Percentiles rank a stretch among this genome's conserved stretches.
Evolutionary conservation across 2,113 vertebrate genomes (phyloP).

Genomic region (Ibidorhyncha struthersii): DNA sequence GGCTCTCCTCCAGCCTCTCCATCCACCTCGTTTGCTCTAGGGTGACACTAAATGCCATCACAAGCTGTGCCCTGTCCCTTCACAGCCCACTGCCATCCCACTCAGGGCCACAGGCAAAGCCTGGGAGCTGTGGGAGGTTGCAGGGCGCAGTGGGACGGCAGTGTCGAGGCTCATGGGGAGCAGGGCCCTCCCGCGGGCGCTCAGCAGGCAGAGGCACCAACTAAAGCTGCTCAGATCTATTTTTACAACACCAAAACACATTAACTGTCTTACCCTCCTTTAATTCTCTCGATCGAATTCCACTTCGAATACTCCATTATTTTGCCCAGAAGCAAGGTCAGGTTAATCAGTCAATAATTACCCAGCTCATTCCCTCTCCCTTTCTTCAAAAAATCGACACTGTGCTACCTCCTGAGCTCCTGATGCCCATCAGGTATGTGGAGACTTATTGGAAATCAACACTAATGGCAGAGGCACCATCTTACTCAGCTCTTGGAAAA

Average conservation of each 20-base stretch:
- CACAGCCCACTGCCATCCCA: accelerated
- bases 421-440: neutral
- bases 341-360: slow-evolving; percentile 29
- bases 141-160: neutral
- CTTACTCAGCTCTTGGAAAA: slow-evolving; percentile 39
- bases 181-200: neutral
- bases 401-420: neutral
- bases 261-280: neutral
- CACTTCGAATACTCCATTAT: neutral
- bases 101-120: neutral
- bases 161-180: neutral
- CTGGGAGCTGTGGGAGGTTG: neutral
- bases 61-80: accelerated
- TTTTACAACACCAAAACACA: neutral
- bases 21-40: neutral
- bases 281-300: neutral
- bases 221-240: neutral
- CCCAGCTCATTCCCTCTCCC: neutral
- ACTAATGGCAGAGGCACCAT: neutral
- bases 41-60: neutral
- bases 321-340: neutral
- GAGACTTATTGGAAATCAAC: slow-evolving; percentile 51
- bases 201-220: neutral
- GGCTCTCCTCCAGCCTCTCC: neutral
- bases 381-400: neutral